Percentiles rank a stretch among this genome's conserved stretches.
Evolutionary conservation across 2,888 invertebrate genomes (phyloP).

Genomic region (Noctua fimbriata): DNA sequence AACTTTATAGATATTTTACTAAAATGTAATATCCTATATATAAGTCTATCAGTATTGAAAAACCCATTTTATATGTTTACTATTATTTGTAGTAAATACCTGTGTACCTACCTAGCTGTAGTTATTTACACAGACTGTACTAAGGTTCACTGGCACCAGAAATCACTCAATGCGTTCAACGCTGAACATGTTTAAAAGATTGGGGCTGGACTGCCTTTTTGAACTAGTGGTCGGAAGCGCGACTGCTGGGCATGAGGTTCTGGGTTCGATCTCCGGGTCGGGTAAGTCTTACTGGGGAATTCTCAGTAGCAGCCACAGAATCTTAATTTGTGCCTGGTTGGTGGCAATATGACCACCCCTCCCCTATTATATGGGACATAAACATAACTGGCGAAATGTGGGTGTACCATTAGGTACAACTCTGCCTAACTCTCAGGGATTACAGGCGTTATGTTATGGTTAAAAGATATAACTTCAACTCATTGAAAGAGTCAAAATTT

Average conservation of each 20-base stretch:
- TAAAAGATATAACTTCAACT: neutral
- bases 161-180: neutral
- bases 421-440: neutral
- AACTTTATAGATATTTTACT: neutral
- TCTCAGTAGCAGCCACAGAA: too few species aligned
- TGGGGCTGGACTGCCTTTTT: neutral
- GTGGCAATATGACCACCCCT: too few species aligned
- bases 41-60: slow-evolving; percentile 37
- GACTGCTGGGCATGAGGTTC: neutral
- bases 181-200: neutral
- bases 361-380: too few species aligned
- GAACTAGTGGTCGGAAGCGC: neutral
- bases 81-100: slow-evolving; percentile 47
- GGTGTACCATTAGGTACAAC: neutral
- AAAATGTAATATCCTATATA: neutral
- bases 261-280: neutral
- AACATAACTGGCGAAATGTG: neutral
- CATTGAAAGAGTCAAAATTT: neutral
- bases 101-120: slow-evolving; percentile 26
- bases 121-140: slow-evolving; percentile 13
- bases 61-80: slow-evolving; percentile 22
- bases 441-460: neutral
- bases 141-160: neutral
- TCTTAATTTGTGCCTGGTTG: too few species aligned
- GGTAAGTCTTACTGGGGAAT: too few species aligned